Percentiles rank a stretch among this genome's conserved stretches.
Evolutionary conservation across 2,113 vertebrate genomes (phyloP).

Genomic region (Pitta sordida): DNA sequence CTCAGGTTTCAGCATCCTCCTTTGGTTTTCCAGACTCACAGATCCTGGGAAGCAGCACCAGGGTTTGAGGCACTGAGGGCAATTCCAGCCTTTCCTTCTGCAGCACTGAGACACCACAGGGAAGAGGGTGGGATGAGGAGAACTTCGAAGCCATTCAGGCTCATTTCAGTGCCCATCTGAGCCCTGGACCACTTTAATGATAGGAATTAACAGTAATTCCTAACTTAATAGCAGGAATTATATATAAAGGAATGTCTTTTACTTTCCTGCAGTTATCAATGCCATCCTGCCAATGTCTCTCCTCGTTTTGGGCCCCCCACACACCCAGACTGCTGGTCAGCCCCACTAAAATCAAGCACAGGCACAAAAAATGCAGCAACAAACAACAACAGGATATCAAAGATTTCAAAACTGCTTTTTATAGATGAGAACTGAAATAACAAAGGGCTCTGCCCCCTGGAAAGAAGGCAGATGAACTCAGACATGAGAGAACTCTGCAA

Average conservation of each 20-base stretch:
- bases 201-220: background rate
- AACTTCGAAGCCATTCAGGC: background rate
- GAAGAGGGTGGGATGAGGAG: background rate
- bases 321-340: background rate
- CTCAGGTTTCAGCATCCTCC: background rate
- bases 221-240: background rate
- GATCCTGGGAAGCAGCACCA: background rate
- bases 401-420: background rate
- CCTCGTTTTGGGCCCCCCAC: background rate
- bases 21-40: background rate
- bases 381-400: background rate
- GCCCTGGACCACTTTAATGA: background rate
- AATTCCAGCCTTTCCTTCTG: background rate
- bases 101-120: background rate
- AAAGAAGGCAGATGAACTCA: background rate
- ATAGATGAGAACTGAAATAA: background rate
- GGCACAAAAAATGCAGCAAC: background rate
- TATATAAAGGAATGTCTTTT: background rate
- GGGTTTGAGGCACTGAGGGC: background rate
- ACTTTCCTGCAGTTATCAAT: background rate
- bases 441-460: background rate
- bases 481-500: background rate
- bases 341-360: background rate
- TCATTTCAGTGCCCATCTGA: background rate
- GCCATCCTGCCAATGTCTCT: background rate